These are phyloP conservation scores for Dipodomys spectabilis DNA, from an alignment of 2,113 vertebrate genomes.

Conservation along the genomic window DNA sequence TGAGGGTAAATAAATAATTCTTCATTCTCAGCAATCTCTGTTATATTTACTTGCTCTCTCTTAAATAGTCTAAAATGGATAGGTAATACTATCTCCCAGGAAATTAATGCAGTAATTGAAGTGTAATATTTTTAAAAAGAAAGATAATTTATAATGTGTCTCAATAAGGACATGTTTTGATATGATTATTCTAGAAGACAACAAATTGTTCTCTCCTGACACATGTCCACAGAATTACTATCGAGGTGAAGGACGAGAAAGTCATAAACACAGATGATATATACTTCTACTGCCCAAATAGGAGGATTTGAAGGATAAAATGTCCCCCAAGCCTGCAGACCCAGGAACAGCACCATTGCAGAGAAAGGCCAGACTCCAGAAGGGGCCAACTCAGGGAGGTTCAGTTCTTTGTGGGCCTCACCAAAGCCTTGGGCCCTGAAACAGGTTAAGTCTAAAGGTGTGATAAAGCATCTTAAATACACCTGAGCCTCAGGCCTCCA, in stretches of 20 bases:
- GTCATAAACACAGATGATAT: neutral
- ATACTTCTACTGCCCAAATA: neutral
- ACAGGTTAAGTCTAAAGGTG: neutral
- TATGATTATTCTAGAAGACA: neutral
- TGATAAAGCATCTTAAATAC: neutral
- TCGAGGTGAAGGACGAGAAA: neutral
- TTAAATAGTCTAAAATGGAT: slow-evolving; percentile 23
- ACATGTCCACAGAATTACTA: neutral
- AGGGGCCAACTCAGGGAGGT: neutral
- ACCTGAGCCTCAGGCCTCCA: neutral
- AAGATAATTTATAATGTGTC: neutral
- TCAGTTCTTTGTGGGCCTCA: neutral
- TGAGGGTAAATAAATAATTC: neutral
- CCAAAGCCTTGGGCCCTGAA: neutral
- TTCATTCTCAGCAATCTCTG: neutral
- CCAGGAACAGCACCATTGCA: neutral
- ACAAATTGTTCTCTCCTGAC: neutral
- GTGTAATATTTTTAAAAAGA: neutral
- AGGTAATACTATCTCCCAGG: neutral
- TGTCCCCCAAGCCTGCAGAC: neutral
- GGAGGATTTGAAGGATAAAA: neutral
- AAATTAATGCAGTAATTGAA: neutral
- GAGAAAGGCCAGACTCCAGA: neutral
- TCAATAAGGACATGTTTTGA: neutral
- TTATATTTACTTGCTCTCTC: neutral